Conservation (phyloP, 2,888 invertebrate genomes). For the Unio delphinus region DNA sequence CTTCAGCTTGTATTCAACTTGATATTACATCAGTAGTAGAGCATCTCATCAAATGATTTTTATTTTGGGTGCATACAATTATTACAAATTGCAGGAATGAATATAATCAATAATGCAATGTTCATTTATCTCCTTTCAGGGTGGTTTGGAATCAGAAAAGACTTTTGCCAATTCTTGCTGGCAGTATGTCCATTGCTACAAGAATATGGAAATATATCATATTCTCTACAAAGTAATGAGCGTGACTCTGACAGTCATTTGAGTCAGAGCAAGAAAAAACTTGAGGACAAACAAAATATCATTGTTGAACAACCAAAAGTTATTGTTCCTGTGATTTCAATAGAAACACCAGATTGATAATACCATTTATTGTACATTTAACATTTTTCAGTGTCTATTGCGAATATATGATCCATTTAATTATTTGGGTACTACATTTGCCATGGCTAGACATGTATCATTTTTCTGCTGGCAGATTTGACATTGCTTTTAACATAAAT, state of each 20-base stretch:
- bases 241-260: conserved; percentile 18
- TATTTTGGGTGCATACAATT: too few species aligned
- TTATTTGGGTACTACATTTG: too few species aligned
- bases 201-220: conserved; percentile 98
- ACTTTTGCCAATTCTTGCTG: conserved; percentile 96
- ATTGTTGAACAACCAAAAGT: conserved; percentile 72
- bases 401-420: too few species aligned
- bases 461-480: too few species aligned
- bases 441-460: too few species aligned
- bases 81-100: too few species aligned
- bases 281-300: conserved; percentile 49
- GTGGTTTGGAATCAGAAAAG: conserved; percentile 99
- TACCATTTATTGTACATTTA: background rate
- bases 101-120: background rate
- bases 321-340: conserved; percentile 62
- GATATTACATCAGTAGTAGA: too few species aligned
- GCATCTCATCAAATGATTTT: too few species aligned
- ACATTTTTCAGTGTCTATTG: too few species aligned
- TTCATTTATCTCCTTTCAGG: conserved; percentile 76
- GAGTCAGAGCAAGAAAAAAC: conserved; percentile 67
- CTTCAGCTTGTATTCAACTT: too few species aligned
- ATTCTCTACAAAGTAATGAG: conserved; percentile 72
- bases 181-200: conserved; percentile 94
- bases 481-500: too few species aligned
- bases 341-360: conserved; percentile 62